Base-by-base conservation (phyloP, 1,140 invertebrate species). In the Drosophila paulistorum region DNA sequence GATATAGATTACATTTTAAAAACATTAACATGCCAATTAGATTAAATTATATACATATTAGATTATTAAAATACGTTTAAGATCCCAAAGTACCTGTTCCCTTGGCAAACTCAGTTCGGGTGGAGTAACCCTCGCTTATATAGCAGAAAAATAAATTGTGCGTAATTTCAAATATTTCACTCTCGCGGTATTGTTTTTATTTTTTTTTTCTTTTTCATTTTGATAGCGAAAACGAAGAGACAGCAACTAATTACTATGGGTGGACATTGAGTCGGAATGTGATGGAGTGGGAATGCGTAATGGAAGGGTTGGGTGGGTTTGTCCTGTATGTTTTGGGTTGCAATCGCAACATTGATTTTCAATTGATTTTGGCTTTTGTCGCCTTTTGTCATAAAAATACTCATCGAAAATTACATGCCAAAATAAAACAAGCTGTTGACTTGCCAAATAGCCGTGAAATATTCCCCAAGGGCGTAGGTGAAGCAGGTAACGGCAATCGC, bases 361-460 rank as follows among this genome's bases (percentile, higher is more conserved):
- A 89, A 89, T 89, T 89, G 84, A 89, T 89, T 89, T 81, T 64
- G 78, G 82, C 75, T 75, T 76, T 65, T 80, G 73, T 80, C 79
- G 73, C 71, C 76, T 67, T 42, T 39, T 58, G 71, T 89, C 84
- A 90, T 84, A 89, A 89, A 90, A 87, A 84, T 84, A 74, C 84
- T 89, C 85, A 89, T 78, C 84, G 84, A 89, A 87, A 84, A 87
- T 82, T 82, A 87, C 83, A 79, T 68, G 83, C 63, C 79, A 55
- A 71, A 89, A 83, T 87, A 83, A 87, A 87, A 87, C 83, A 89
- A 89, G 84, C 84, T 89, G 84, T 89, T 89, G 84, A 89, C 84
- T 89, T 89, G 84, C 84, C 84, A 89, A 89, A 89, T 89, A 89
- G 84, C 84, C 84, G 84, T 89, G 84, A 89, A 89, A 89, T 90